A percentile compares a stretch with the other conserved stretches of the same genome.
These are phyloP conservation scores for Stenoptilia bipunctidactyla DNA, from an alignment of 2,888 invertebrate genomes.

Conservation along the genomic window DNA sequence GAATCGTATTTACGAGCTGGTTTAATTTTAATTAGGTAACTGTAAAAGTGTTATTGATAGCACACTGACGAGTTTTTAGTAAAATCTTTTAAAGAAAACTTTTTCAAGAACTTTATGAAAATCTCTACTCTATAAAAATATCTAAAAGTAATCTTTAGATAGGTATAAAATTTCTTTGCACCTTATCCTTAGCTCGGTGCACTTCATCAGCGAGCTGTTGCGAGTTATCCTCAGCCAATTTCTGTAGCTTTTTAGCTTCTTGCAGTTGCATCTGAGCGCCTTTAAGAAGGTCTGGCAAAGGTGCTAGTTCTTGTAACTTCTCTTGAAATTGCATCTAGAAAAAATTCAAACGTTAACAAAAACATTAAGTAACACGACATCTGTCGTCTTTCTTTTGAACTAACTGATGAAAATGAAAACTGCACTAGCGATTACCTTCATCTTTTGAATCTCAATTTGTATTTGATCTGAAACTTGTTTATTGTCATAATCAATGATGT, in stretches of 20 bases:
- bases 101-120: too few relatives aligned
- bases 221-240: constrained; percentile 45
- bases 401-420: too few relatives aligned
- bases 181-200: constrained; percentile 51
- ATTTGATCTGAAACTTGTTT: constrained; percentile 59
- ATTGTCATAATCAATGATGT: constrained; percentile 46
- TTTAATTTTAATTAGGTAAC: too few relatives aligned
- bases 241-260: constrained; percentile 50
- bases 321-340: constrained; percentile 55
- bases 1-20: too few relatives aligned
- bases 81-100: too few relatives aligned
- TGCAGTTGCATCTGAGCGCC: constrained; percentile 53
- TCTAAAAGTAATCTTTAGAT: too few relatives aligned
- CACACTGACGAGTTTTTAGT: too few relatives aligned
- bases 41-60: too few relatives aligned
- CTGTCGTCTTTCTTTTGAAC: too few relatives aligned
- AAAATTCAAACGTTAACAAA: neutral
- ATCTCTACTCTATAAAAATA: too few relatives aligned
- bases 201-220: constrained; percentile 42
- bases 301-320: constrained; percentile 49
- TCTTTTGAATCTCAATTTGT: constrained; percentile 54
- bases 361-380: too few relatives aligned
- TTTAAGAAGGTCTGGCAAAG: constrained; percentile 49
- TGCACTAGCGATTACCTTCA: constrained; percentile 60
- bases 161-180: too few relatives aligned